Evolutionary conservation across 2,797 vertebrate species (phyloP).

Genomic region (Aratinga solstitialis): DNA sequence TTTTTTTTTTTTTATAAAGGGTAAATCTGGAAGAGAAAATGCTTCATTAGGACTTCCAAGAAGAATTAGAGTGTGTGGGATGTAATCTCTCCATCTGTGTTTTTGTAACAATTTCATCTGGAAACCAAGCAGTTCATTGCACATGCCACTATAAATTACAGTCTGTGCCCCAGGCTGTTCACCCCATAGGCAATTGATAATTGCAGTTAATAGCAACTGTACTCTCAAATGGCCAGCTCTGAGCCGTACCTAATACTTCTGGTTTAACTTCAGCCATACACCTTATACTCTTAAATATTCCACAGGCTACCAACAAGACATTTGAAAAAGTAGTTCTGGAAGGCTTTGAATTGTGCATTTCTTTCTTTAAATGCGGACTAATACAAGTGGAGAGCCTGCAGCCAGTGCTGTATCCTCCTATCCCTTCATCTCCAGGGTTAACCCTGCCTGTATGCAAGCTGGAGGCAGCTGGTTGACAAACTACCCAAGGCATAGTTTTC

Average conservation of each 20-base stretch:
- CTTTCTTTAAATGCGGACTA: background rate
- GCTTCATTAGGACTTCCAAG: background rate
- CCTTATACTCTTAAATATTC: background rate
- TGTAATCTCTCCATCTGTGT: slow-evolving; percentile 27
- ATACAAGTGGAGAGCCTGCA: background rate
- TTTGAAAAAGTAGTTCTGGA: background rate
- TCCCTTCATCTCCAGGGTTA: background rate
- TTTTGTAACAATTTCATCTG: slow-evolving; percentile 39
- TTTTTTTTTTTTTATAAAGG: background rate
- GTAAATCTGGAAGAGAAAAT: background rate
- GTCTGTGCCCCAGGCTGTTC: background rate
- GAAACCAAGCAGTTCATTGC: slow-evolving; percentile 7
- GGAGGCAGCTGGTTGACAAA: background rate
- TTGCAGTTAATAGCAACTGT: background rate
- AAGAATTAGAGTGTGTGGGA: slow-evolving; percentile 2
- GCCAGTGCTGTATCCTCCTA: background rate
- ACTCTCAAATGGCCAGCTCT: background rate
- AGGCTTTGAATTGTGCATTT: background rate
- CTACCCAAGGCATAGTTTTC: background rate
- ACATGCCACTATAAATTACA: background rate
- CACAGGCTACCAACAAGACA: background rate
- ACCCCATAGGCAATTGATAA: background rate
- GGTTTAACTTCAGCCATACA: background rate
- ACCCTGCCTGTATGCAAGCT: background rate
- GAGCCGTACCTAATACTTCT: background rate